A percentile compares a stretch with the other conserved stretches of the same genome.
Evolutionary conservation across 1,140 invertebrate species (phyloP).

Genomic region (Lethrus apterus): DNA sequence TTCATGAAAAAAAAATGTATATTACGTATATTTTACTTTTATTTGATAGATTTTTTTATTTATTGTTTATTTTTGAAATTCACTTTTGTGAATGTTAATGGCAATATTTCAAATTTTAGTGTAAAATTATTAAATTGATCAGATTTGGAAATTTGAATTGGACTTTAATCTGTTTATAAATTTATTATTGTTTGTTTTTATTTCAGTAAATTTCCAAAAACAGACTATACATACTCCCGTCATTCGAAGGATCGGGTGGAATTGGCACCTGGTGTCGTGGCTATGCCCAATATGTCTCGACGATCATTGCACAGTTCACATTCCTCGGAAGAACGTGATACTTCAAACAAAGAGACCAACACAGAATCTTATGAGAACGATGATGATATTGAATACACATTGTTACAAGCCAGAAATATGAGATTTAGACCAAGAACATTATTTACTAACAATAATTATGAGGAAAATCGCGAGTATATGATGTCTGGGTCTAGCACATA

Average conservation of each 20-base stretch:
- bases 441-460: slow-evolving; percentile 5
- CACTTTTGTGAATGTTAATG: too few species aligned
- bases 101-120: too few species aligned
- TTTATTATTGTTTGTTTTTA: too few species aligned
- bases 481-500: not conserved
- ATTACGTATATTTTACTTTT: too few species aligned
- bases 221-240: slow-evolving; percentile 72
- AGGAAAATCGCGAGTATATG: not conserved
- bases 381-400: not conserved
- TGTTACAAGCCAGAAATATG: too few species aligned
- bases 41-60: too few species aligned
- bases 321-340: not conserved
- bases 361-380: slow-evolving; percentile 20
- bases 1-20: too few species aligned
- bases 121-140: too few species aligned
- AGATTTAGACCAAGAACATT: slow-evolving; percentile 1
- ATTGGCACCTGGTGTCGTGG: slow-evolving; percentile 65
- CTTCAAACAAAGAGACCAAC: slow-evolving; percentile 32
- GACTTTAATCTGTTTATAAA: too few species aligned
- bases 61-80: too few species aligned
- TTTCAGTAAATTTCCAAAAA: slow-evolving; percentile 61
- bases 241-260: slow-evolving; percentile 67
- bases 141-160: too few species aligned
- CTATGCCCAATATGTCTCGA: slow-evolving; percentile 77
- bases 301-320: slow-evolving; percentile 42